These are phyloP conservation scores for Tuberolachnus salignus DNA, from an alignment of 2,888 invertebrate genomes.

Conservation along the genomic window DNA sequence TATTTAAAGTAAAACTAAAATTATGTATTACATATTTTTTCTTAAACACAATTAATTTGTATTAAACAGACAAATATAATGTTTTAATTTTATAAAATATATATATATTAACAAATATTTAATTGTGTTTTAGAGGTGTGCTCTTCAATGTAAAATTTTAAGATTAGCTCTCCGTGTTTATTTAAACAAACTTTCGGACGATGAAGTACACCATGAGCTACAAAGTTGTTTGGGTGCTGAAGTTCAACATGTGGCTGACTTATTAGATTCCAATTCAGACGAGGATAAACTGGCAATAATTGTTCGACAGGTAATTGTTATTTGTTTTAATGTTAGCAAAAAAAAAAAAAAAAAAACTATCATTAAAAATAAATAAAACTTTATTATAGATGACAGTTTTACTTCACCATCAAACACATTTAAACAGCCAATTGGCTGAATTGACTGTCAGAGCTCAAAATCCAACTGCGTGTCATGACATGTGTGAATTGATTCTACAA, in stretches of 20 bases:
- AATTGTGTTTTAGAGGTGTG: constrained; percentile 58
- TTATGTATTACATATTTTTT: too few relatives aligned
- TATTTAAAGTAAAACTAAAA: too few relatives aligned
- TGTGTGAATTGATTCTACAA: constrained; percentile 59
- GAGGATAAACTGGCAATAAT: constrained; percentile 58
- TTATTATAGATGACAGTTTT: constrained; percentile 59
- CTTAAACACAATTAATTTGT: too few relatives aligned
- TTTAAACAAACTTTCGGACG: constrained; percentile 58
- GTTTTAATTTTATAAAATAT: background rate
- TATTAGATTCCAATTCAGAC: constrained; percentile 59
- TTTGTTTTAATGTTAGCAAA: constrained; percentile 18
- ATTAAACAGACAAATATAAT: background rate
- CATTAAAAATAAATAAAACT: background rate
- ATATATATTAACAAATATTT: constrained; percentile 13
- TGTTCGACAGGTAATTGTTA: constrained; percentile 58
- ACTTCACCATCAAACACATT: constrained; percentile 59
- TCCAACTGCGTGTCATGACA: constrained; percentile 58
- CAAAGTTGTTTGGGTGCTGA: constrained; percentile 59
- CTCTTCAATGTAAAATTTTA: constrained; percentile 59
- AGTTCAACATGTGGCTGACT: constrained; percentile 59
- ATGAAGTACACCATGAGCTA: constrained; percentile 58
- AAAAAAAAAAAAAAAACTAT: background rate
- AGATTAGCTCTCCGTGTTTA: constrained; percentile 59
- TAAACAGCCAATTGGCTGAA: constrained; percentile 59
- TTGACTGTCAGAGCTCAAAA: constrained; percentile 56